Percentiles rank a stretch among this genome's conserved stretches.
Evolutionary conservation across 1,140 invertebrate species (phyloP).

Genomic region (Nasonia longicornis): DNA sequence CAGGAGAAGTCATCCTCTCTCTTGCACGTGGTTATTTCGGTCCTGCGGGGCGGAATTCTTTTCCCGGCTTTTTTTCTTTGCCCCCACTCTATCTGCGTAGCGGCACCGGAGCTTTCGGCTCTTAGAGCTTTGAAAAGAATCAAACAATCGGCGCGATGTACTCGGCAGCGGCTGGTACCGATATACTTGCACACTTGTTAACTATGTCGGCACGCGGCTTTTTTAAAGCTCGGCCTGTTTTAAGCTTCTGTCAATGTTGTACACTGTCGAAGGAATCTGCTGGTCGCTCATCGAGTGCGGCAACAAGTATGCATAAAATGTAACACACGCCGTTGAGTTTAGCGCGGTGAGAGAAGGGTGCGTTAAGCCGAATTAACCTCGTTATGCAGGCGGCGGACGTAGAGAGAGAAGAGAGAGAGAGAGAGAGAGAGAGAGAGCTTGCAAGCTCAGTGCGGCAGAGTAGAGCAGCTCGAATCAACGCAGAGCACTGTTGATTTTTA

Average conservation of each 20-base stretch:
- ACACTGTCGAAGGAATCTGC: no score
- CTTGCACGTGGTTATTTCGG: conserved; percentile 41
- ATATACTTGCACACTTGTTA: no score
- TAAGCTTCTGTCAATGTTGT: not conserved
- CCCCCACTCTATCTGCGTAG: no score
- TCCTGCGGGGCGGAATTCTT: conserved; percentile 19
- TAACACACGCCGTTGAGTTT: not conserved
- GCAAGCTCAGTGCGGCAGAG: not conserved
- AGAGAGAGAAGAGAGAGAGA: not conserved
- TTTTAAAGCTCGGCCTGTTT: no score
- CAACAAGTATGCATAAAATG: conserved; percentile 14
- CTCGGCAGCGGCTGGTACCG: no score
- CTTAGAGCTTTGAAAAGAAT: no score
- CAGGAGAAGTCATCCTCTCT: not conserved
- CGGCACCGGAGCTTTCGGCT: no score
- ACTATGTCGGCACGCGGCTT: no score
- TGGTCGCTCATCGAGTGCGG: not conserved
- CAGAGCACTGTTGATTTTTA: not conserved
- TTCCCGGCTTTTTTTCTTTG: conserved; percentile 27
- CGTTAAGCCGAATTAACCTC: conserved; percentile 53
- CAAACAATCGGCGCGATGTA: no score
- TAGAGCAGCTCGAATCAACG: not conserved
- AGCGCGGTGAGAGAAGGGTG: conserved; percentile 52
- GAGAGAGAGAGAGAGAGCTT: not conserved
- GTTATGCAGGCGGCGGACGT: conserved; percentile 52